A percentile compares a stretch with the other conserved stretches of the same genome.
Evolutionary conservation across 2,888 invertebrate species (phyloP).

Genomic region (Sycophila texana): DNA sequence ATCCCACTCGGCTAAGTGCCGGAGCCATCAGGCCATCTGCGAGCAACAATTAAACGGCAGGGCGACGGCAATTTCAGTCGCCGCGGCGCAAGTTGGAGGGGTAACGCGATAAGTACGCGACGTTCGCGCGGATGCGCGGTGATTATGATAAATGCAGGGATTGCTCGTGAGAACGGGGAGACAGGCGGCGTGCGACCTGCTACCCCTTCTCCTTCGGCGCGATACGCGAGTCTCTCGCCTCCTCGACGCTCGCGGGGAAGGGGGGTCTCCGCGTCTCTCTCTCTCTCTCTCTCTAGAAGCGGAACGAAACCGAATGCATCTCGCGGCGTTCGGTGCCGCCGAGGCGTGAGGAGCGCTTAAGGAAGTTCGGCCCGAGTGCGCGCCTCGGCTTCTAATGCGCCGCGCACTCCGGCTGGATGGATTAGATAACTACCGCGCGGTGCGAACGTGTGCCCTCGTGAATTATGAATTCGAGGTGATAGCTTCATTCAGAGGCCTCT

Average conservation of each 20-base stretch:
- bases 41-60: no score
- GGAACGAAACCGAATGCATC: neutral
- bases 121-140: constrained; percentile 30
- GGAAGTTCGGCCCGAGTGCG: no score
- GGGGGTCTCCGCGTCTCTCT: neutral
- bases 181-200: constrained; percentile 8
- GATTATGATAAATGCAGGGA: constrained; percentile 56
- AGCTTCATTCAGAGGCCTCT: no score
- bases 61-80: no score
- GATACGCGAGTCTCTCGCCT: neutral
- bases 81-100: neutral
- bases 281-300: neutral
- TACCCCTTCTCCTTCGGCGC: neutral
- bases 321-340: neutral
- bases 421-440: no score
- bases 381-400: no score
- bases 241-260: neutral
- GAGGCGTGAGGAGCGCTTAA: no score
- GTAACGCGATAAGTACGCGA: constrained; percentile 48
- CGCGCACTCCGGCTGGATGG: no score
- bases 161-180: constrained; percentile 52
- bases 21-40: no score
- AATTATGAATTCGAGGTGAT: no score
- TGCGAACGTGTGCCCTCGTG: no score
- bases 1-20: neutral